A percentile compares a stretch with the other conserved stretches of the same genome.
phyloP scores from a whole-genome alignment of 2,797 vertebrate species.

The Megaceryle alcyon region DNA sequence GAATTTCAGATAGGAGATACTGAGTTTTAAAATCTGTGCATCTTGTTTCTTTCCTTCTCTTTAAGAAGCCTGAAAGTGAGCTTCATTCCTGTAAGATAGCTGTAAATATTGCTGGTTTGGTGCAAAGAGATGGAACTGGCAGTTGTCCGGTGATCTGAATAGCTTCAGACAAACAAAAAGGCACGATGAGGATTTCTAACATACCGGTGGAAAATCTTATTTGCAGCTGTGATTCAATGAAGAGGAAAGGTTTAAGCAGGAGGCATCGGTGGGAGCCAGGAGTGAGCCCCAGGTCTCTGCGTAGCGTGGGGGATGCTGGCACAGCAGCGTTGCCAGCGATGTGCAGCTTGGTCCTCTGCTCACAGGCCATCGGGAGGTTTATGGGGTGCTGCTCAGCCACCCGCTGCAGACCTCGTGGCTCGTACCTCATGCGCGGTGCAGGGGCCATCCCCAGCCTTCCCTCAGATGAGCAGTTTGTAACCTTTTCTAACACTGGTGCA shows the following conservation, averaged over 20 bases:
- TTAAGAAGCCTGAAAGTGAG: not conserved
- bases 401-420: not conserved
- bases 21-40: not conserved
- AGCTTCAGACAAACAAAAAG: not conserved
- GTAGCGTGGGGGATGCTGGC: not conserved
- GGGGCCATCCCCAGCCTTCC: not conserved
- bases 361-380: rapidly evolving
- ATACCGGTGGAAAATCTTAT: not conserved
- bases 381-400: not conserved
- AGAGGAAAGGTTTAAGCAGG: not conserved
- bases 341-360: not conserved
- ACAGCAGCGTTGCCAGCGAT: rapidly evolving
- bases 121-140: not conserved
- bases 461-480: not conserved
- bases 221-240: not conserved
- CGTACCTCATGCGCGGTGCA: too few species aligned
- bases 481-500: not conserved
- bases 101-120: not conserved
- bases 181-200: not conserved
- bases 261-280: not conserved
- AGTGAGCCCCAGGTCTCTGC: not conserved
- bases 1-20: not conserved
- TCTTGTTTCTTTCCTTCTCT: not conserved
- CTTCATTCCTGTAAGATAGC: not conserved
- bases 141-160: not conserved